Percentiles rank a stretch among this genome's conserved stretches.
These are phyloP conservation scores for Oplegnathus fasciatus DNA, from an alignment of 2,113 vertebrate species.

Conservation along the genomic window DNA sequence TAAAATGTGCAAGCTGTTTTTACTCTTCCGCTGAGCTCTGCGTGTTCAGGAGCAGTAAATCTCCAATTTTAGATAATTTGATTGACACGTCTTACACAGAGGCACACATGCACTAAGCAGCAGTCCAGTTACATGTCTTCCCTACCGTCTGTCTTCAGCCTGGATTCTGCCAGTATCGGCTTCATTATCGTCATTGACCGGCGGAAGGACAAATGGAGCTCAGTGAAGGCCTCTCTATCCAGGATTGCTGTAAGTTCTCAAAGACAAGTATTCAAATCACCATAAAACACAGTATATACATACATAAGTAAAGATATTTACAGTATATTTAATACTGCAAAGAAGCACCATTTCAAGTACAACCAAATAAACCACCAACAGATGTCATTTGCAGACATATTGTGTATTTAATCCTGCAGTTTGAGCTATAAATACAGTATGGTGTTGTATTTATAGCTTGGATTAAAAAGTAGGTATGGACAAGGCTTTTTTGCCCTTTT, in stretches of 20 bases:
- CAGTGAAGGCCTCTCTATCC: slow-evolving; percentile 92
- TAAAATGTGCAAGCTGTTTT: neutral
- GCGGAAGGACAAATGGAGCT: slow-evolving; percentile 95
- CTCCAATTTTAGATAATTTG: neutral
- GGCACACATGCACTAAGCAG: neutral
- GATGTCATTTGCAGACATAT: no score
- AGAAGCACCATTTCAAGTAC: neutral
- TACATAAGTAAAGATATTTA: neutral
- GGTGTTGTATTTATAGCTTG: no score
- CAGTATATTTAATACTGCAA: neutral
- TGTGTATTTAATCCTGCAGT: no score
- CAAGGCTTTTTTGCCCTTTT: no score
- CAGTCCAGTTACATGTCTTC: neutral
- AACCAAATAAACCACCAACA: neutral
- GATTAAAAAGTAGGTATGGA: neutral
- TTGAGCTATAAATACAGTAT: neutral
- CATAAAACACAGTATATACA: neutral
- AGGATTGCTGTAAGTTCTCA: slow-evolving; percentile 91
- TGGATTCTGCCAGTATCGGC: slow-evolving; percentile 95
- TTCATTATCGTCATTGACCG: slow-evolving; percentile 96
- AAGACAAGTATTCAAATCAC: neutral
- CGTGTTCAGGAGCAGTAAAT: neutral
- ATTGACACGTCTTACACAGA: neutral
- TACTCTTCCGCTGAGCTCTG: neutral
- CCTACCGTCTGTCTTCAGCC: slow-evolving; percentile 81